phyloP scores from a whole-genome alignment of 2,113 vertebrate genomes.

The Tupaia chinensis region DNA sequence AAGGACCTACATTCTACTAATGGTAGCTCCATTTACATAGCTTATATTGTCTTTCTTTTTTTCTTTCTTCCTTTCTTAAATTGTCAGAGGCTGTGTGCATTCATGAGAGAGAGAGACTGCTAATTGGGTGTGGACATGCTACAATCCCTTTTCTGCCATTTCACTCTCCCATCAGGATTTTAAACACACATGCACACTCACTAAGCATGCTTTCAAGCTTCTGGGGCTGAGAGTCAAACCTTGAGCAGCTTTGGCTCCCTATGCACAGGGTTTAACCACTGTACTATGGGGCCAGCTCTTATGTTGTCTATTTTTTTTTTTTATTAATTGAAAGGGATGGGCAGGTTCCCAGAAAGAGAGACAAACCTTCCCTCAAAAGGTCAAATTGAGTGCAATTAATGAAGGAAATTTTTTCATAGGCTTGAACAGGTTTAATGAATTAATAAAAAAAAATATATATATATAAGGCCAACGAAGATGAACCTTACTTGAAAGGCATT shows the following conservation, averaged over 20 bases:
- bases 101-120: too few species aligned
- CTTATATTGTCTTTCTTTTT: neutral
- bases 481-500: neutral
- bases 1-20: neutral
- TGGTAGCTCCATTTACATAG: neutral
- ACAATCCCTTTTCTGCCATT: too few species aligned
- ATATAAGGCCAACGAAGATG: neutral
- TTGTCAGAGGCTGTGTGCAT: too few species aligned
- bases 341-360: neutral
- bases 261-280: too few species aligned
- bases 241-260: too few species aligned
- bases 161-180: too few species aligned
- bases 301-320: neutral
- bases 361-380: neutral
- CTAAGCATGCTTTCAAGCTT: too few species aligned
- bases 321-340: neutral
- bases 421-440: neutral
- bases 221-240: too few species aligned
- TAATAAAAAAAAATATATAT: neutral
- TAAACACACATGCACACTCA: too few species aligned
- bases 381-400: constrained; percentile 9
- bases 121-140: too few species aligned
- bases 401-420: neutral
- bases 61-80: too few species aligned
- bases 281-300: neutral